Evolutionary conservation across 2,888 invertebrate genomes (phyloP).

Genomic region (Melieria crassipennis): DNA sequence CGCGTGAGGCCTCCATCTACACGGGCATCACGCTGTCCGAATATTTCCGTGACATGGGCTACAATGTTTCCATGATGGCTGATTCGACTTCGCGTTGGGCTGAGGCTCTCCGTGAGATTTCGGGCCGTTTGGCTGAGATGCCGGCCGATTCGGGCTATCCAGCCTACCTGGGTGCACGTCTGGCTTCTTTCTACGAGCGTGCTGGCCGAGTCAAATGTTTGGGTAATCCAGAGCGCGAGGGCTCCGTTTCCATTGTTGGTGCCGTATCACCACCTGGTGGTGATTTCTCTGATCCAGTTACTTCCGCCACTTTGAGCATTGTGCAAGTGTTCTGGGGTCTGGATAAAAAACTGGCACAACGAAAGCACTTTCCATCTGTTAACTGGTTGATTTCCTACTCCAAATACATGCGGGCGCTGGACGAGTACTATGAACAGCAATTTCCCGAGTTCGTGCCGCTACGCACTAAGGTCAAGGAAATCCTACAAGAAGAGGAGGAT

Average conservation of each 20-base stretch:
- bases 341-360: conserved; percentile 97
- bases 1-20: conserved; percentile 99
- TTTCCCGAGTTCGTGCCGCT: conserved; percentile 96
- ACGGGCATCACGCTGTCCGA: conserved; percentile 99
- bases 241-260: conserved; percentile 98
- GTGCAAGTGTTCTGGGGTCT: conserved; percentile 99
- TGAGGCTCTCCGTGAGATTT: conserved; percentile 99
- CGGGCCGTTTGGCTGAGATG: conserved; percentile 96
- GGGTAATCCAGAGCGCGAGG: conserved; percentile 97
- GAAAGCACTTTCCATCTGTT: conserved; percentile 99
- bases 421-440: conserved; percentile 98
- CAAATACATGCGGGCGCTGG: conserved; percentile 97
- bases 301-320: conserved; percentile 97
- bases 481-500: conserved; percentile 98
- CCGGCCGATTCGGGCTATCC: conserved; percentile 99
- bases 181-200: conserved; percentile 99
- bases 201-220: conserved; percentile 97
- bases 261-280: conserved; percentile 99
- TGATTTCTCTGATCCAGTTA: conserved; percentile 99
- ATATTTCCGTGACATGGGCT: conserved; percentile 99
- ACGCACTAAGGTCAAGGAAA: conserved; percentile 92
- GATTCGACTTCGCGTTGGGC: conserved; percentile 99
- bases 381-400: conserved; percentile 99
- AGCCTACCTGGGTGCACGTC: conserved; percentile 95
- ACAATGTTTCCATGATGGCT: conserved; percentile 99